phyloP scores from a whole-genome alignment of 2,113 vertebrate species.

The Leptocoma aspasia region DNA sequence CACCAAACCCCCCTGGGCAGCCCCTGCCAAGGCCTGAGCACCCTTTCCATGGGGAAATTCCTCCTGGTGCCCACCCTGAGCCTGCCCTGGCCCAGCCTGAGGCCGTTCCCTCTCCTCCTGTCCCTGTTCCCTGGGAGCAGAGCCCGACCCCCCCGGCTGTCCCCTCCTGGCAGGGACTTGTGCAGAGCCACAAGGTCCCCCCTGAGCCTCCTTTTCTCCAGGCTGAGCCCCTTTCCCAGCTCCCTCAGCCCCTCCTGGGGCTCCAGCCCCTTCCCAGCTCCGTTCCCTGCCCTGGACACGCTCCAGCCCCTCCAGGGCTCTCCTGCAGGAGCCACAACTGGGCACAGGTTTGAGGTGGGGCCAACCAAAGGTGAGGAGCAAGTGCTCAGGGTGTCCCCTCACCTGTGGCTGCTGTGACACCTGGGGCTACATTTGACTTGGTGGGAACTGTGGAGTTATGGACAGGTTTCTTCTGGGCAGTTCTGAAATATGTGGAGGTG shows the following conservation, averaged over 20 bases:
- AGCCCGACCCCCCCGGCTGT: background rate
- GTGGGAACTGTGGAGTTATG: background rate
- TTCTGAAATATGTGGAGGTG: background rate
- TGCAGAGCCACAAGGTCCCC: background rate
- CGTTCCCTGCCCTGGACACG: background rate
- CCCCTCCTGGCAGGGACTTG: background rate
- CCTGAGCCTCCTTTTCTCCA: background rate
- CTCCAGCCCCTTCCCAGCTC: background rate
- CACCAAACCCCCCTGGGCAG: background rate
- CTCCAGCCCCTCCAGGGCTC: background rate
- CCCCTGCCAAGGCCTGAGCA: background rate
- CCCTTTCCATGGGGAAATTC: background rate
- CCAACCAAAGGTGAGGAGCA: background rate
- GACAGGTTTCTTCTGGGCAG: background rate
- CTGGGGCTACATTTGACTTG: background rate
- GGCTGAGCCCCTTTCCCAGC: background rate
- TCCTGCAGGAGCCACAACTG: background rate
- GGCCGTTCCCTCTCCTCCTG: background rate
- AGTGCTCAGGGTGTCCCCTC: background rate
- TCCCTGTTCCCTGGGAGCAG: background rate
- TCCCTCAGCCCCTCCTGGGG: background rate
- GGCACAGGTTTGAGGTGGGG: background rate
- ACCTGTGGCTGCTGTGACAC: background rate
- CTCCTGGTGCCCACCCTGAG: background rate
- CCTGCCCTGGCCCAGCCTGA: background rate